These are phyloP conservation scores for Acrocyrtus sp. DNA, from an alignment of 2,888 invertebrate species.

Conservation along the genomic window DNA sequence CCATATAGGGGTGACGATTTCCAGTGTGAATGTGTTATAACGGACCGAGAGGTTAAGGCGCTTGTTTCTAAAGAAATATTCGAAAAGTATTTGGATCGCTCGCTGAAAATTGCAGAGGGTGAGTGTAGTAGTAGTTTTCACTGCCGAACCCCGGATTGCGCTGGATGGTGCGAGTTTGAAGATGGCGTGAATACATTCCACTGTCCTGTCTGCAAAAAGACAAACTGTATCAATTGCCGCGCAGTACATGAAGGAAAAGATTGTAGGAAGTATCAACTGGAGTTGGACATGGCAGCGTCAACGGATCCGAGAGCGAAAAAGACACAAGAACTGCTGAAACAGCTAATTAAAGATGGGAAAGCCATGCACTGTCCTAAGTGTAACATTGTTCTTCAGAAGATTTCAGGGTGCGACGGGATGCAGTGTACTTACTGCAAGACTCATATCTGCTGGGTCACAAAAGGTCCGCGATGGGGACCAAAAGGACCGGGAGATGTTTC, in stretches of 20 bases:
- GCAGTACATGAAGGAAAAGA: constrained; percentile 72
- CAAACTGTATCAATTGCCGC: constrained; percentile 73
- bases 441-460: constrained; percentile 94
- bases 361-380: background rate
- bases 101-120: background rate
- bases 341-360: background rate
- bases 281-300: constrained; percentile 72
- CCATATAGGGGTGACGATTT: background rate
- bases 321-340: no score
- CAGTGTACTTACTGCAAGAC: constrained; percentile 92
- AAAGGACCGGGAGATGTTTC: constrained; percentile 33
- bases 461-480: constrained; percentile 64
- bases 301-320: no score
- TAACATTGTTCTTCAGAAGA: background rate
- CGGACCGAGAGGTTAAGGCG: background rate
- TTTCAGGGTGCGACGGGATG: constrained; percentile 66
- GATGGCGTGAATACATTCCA: constrained; percentile 85
- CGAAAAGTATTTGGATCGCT: background rate
- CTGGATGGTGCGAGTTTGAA: constrained; percentile 90
- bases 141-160: constrained; percentile 89
- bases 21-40: background rate
- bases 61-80: background rate
- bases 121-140: constrained; percentile 79
- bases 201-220: constrained; percentile 83
- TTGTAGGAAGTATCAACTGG: constrained; percentile 83